Evolutionary conservation across 2,797 vertebrate species (phyloP).

Genomic region (Glossophaga mutica): DNA sequence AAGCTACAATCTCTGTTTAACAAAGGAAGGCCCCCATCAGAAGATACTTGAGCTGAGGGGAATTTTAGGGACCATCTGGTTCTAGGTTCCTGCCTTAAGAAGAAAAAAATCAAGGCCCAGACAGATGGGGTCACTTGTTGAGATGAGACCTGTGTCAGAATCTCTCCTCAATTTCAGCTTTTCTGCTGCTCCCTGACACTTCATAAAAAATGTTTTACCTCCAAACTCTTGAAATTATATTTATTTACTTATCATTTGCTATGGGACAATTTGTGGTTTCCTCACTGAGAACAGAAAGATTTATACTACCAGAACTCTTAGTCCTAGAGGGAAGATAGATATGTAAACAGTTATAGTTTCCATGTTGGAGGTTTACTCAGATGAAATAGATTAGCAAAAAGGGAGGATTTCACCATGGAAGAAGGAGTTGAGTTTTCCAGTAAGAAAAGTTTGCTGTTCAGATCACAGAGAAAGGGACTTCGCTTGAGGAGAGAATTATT

Average conservation of each 20-base stretch:
- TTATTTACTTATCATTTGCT: conserved; percentile 17
- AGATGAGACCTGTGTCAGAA: not conserved
- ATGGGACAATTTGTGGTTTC: not conserved
- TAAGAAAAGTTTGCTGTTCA: not conserved
- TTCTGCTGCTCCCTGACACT: not conserved
- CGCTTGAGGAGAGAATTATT: not conserved
- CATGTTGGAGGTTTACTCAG: not conserved
- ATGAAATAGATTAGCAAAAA: conserved; percentile 34
- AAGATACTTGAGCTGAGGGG: not conserved
- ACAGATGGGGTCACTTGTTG: not conserved
- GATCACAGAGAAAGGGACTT: not conserved
- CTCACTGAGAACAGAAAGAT: conserved; percentile 20
- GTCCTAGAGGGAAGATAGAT: not conserved
- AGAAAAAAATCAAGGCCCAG: not conserved
- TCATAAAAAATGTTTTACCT: conserved; percentile 6
- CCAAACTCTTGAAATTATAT: not conserved
- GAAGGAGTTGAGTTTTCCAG: not conserved
- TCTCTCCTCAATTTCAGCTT: not conserved
- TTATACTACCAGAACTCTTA: not conserved
- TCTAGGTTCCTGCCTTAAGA: not conserved
- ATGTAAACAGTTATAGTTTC: not conserved
- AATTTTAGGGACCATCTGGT: not conserved
- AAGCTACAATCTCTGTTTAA: not conserved
- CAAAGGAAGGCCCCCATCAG: not conserved
- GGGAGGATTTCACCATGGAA: not conserved